Conservation (phyloP, 2,113 vertebrate genomes). For the Poecile atricapillus region DNA sequence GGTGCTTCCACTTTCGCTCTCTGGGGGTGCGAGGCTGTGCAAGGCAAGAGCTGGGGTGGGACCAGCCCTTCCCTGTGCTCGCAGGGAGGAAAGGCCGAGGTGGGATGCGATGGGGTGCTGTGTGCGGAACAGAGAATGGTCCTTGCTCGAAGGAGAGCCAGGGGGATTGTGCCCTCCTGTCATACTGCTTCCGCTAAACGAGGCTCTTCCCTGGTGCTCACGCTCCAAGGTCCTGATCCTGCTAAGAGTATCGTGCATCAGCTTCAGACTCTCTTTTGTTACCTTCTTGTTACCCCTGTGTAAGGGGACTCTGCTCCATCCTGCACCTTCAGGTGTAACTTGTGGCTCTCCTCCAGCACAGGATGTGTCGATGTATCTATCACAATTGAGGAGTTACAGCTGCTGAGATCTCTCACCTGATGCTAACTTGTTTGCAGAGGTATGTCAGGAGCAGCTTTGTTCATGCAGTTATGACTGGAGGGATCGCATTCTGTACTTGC, state of each 20-base stretch:
- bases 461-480: neutral
- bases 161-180: neutral
- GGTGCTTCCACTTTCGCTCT: accelerated
- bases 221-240: accelerated
- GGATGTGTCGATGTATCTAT: accelerated
- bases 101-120: neutral
- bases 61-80: neutral
- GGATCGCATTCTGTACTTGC: neutral
- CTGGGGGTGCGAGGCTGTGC: neutral
- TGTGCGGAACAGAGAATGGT: accelerated
- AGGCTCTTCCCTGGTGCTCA: neutral
- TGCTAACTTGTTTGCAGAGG: neutral
- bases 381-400: neutral
- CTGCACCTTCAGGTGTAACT: neutral
- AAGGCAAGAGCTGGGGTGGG: accelerated
- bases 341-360: accelerated
- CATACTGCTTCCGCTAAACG: accelerated
- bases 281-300: too few relatives aligned
- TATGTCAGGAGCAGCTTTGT: neutral
- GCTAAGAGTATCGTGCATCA: accelerated
- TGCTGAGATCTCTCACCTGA: neutral
- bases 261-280: accelerated
- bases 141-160: accelerated
- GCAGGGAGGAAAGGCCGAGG: accelerated
- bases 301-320: neutral